Evolutionary conservation across 2,888 invertebrate genomes (phyloP).

Genomic region (Xestia ashworthii): DNA sequence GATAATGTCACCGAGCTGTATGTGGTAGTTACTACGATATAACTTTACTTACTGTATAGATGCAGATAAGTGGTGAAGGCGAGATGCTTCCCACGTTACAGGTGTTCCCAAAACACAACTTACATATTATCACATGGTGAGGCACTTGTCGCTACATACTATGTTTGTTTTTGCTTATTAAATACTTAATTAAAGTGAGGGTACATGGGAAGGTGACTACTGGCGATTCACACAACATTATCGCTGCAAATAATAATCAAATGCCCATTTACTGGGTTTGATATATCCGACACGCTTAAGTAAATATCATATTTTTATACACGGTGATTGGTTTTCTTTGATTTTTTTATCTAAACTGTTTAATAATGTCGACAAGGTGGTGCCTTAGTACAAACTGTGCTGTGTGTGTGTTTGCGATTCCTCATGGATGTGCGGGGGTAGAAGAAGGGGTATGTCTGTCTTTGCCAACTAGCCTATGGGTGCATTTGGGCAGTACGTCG

Average conservation of each 20-base stretch:
- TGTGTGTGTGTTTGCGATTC: not conserved
- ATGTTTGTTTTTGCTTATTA: constrained; percentile 30
- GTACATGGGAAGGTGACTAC: not conserved
- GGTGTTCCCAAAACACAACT: constrained; percentile 36
- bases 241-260: constrained; percentile 1
- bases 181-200: not conserved
- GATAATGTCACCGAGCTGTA: not conserved
- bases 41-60: not conserved
- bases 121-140: constrained; percentile 73
- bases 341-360: too few relatives aligned
- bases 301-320: not conserved
- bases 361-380: not conserved
- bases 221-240: not conserved
- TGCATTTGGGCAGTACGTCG: not conserved
- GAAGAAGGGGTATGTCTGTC: not conserved
- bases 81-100: constrained; percentile 9
- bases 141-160: constrained; percentile 71
- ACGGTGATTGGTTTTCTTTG: too few relatives aligned
- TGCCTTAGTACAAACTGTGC: not conserved
- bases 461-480: not conserved
- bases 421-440: not conserved
- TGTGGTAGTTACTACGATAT: not conserved
- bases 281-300: constrained; percentile 1
- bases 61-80: not conserved
- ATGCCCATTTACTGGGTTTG: not conserved